Evolutionary conservation across 2,797 vertebrate species (phyloP), one percentile per base, ranked within the genome.

Genomic region (Rachycentron canadum): DNA sequence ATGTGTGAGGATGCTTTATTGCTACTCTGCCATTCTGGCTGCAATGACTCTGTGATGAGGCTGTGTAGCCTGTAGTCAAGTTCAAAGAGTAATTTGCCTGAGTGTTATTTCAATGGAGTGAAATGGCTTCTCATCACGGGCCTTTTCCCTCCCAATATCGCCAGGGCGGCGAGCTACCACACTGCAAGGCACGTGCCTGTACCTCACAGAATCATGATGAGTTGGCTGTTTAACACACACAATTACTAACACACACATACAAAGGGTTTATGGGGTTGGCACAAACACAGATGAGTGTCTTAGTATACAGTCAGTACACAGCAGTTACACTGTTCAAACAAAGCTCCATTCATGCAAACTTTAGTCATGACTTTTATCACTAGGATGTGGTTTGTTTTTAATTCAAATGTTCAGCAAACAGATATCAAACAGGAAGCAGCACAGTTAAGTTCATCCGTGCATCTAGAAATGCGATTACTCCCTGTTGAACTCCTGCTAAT

Each of bases 31-130:
- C 90, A 86, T 89, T 90, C 86, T 68, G 89, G 69, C 83, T 81
- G 90, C 86, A 89, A 85, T 84, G 85, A 89, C 79, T 91, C 71
- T 78, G 82, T 87, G 89, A 92, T 91, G 90, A 87, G 86, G 87
- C 83, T 72, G 81, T 61, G 81, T 74, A 89, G 91, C 89, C 90
- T 78, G 77, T 84, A 88, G 90, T 90, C 88, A 86, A 88, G 87
- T 92, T 90, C 90, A 91, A 74, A 88, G 86, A 89, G 83, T 90
- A 67, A 92, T 91, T 91, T 90, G 65, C 78, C 69, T 34, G 79
- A 90, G 82, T 86, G 90, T 93, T 90, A 86, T 90, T 92, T 90
- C 90, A 91, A 85, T 81, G 82, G 83, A 76, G 57, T 63, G 76
- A 81, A 87, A 91, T 88, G 88, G 83, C 81, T 88, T 84, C 83